These are phyloP conservation scores for Sardina pilchardus DNA, from an alignment of 2,113 vertebrate species.

Conservation along the genomic window DNA sequence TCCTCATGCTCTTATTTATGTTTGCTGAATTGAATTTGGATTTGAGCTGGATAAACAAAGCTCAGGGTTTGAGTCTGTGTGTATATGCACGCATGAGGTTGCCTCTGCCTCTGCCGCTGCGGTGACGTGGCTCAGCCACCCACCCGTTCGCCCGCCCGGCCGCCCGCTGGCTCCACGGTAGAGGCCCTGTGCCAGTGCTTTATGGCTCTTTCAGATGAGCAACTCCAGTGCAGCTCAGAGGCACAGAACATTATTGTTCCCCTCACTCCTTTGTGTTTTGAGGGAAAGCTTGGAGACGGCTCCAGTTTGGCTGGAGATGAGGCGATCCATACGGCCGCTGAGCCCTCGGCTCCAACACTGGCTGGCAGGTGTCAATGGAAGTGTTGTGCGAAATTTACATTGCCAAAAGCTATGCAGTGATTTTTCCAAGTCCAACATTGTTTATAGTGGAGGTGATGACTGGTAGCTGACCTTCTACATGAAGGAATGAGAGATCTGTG, in stretches of 20 bases:
- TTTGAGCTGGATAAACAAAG: neutral
- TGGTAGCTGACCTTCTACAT: neutral
- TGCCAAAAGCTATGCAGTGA: neutral
- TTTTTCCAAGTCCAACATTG: neutral
- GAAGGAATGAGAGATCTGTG: neutral
- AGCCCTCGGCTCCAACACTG: neutral
- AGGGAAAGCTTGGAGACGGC: neutral
- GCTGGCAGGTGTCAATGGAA: conserved; percentile 17
- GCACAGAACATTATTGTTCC: conserved; percentile 7
- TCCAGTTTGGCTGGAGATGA: conserved; percentile 8
- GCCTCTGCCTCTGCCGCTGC: neutral
- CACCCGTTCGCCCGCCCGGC: neutral
- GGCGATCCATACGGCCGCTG: neutral
- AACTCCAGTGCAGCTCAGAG: neutral
- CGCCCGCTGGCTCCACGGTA: neutral
- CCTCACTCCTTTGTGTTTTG: neutral
- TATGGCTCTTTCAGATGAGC: neutral
- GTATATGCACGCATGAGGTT: neutral
- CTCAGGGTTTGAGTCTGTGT: neutral
- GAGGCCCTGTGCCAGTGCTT: neutral
- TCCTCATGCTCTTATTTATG: neutral
- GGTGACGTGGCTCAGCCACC: neutral
- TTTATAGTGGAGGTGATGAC: neutral
- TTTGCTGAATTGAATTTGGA: neutral
- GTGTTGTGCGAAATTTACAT: neutral